These are phyloP conservation scores for Mesaphorura yosii DNA, from an alignment of 1,140 invertebrate species.

Conservation along the genomic window DNA sequence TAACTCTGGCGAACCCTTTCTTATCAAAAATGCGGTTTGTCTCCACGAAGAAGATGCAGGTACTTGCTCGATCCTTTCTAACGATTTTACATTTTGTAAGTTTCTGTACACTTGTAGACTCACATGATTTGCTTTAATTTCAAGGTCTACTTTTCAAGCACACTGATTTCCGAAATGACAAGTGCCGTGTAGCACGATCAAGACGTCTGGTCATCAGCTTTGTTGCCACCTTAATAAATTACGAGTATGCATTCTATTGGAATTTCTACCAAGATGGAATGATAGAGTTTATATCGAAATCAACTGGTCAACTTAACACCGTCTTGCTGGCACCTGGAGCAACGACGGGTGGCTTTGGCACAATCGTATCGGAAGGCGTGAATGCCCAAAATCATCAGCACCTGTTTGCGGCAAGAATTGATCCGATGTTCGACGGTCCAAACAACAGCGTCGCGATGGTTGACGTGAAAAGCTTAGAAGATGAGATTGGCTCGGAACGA, in stretches of 20 bases:
- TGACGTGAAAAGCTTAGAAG: slow-evolving; percentile 5
- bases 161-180: slow-evolving; percentile 21
- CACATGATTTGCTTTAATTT: background rate
- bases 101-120: too few species aligned
- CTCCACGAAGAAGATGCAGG: slow-evolving; percentile 29
- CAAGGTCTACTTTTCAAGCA: slow-evolving; percentile 21
- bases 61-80: background rate
- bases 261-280: slow-evolving; percentile 21
- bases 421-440: slow-evolving; percentile 13
- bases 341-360: background rate
- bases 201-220: slow-evolving; percentile 21
- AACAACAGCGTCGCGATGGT: slow-evolving; percentile 9
- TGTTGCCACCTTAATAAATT: slow-evolving; percentile 24
- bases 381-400: slow-evolving; percentile 15
- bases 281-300: slow-evolving; percentile 4
- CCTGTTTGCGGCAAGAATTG: slow-evolving; percentile 7
- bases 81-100: background rate
- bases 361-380: slow-evolving; percentile 6
- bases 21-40: slow-evolving; percentile 26
- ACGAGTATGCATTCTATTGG: slow-evolving; percentile 29
- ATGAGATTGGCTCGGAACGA: background rate
- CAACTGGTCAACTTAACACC: slow-evolving; percentile 13
- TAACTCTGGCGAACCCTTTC: slow-evolving; percentile 17
- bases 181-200: slow-evolving; percentile 10
- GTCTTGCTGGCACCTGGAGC: slow-evolving; percentile 5